These are phyloP conservation scores for Caprella mutica DNA, from an alignment of 2,888 invertebrate genomes.

Conservation along the genomic window DNA sequence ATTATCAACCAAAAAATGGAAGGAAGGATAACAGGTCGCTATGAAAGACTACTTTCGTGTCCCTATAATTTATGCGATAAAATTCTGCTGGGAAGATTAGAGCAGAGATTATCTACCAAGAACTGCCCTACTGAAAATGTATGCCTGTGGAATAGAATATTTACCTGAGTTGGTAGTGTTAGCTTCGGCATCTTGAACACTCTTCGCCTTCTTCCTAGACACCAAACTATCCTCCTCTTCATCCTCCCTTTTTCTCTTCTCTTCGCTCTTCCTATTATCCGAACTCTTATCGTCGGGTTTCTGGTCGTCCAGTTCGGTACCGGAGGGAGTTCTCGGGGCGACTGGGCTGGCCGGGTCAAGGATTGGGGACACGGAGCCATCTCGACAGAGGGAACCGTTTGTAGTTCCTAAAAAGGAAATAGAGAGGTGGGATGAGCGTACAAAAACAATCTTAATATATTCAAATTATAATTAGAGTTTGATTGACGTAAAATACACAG, in stretches of 20 bases:
- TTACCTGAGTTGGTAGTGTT: conserved; percentile 29
- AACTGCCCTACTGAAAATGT: not conserved
- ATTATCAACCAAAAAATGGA: too few relatives aligned
- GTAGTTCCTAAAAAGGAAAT: not conserved
- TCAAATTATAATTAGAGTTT: too few relatives aligned
- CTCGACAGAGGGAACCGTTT: not conserved
- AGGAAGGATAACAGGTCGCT: too few relatives aligned
- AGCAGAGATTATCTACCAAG: too few relatives aligned
- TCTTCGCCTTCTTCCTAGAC: conserved; percentile 24
- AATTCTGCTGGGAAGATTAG: too few relatives aligned
- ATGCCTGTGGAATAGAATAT: not conserved
- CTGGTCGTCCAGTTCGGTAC: conserved; percentile 15
- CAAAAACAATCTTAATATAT: too few relatives aligned
- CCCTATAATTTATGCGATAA: too few relatives aligned
- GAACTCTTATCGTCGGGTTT: conserved; percentile 18
- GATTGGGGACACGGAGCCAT: conserved; percentile 10
- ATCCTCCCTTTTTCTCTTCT: conserved; percentile 29
- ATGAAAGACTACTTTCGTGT: too few relatives aligned
- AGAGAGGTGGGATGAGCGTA: too few relatives aligned
- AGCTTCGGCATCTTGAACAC: conserved; percentile 28
- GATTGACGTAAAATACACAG: too few relatives aligned
- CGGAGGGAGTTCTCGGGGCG: conserved; percentile 13
- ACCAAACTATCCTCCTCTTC: conserved; percentile 11
- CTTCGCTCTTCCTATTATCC: not conserved
- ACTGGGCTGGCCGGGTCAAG: conserved; percentile 16